Conservation (phyloP, 2,113 vertebrate genomes). For the Glaucidium brasilianum region DNA sequence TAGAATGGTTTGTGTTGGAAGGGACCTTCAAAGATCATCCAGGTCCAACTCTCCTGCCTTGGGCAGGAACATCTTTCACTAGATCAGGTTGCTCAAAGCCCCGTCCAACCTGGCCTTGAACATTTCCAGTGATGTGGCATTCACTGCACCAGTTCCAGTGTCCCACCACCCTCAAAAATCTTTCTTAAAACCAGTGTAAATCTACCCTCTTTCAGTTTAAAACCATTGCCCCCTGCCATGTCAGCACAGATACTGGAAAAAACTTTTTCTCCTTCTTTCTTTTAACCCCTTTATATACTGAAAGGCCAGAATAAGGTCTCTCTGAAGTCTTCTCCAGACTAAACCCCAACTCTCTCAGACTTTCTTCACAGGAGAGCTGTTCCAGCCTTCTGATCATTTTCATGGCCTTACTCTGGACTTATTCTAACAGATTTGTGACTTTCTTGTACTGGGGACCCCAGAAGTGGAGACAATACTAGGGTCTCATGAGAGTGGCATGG, state of each 20-base stretch:
- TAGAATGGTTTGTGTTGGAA: background rate
- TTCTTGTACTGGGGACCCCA: background rate
- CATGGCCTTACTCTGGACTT: background rate
- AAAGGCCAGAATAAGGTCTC: background rate
- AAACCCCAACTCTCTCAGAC: background rate
- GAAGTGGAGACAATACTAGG: background rate
- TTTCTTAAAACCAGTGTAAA: background rate
- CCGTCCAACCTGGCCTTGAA: background rate
- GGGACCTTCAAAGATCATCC: background rate
- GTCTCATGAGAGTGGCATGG: background rate
- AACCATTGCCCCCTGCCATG: background rate
- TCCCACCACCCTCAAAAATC: background rate
- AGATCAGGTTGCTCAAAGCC: background rate
- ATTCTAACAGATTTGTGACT: background rate
- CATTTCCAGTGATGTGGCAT: background rate
- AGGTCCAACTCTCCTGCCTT: background rate
- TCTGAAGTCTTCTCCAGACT: background rate
- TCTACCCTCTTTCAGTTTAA: background rate
- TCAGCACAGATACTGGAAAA: background rate
- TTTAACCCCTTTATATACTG: background rate
- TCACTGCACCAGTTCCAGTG: background rate
- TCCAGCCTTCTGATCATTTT: background rate
- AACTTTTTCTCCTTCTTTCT: background rate
- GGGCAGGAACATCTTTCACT: background rate
- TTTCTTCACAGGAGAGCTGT: background rate